A percentile compares a stretch with the other conserved stretches of the same genome.
Evolutionary conservation across 2,888 invertebrate genomes (phyloP).

Genomic region (Amiota minor): DNA sequence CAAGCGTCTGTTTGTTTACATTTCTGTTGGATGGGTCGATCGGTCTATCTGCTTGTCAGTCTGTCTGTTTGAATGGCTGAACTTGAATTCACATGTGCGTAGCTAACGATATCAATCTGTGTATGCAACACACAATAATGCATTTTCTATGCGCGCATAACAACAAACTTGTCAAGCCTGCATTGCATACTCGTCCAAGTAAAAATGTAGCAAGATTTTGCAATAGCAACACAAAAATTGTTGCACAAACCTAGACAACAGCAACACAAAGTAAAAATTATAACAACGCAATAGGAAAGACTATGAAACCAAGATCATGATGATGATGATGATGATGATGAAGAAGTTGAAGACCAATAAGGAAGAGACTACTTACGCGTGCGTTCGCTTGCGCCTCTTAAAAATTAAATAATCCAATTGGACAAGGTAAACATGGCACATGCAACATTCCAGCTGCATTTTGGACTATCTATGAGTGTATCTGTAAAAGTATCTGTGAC

Average conservation of each 20-base stretch:
- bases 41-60: no score
- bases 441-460: conserved; percentile 27
- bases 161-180: conserved; percentile 7
- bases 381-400: conserved; percentile 27
- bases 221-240: conserved; percentile 9
- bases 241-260: conserved; percentile 27
- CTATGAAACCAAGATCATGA: neutral
- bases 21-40: no score
- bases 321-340: neutral
- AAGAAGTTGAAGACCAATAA: neutral
- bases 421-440: conserved; percentile 28
- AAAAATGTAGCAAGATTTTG: conserved; percentile 10
- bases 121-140: neutral
- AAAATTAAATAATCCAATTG: conserved; percentile 60
- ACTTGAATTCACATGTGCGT: neutral
- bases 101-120: conserved; percentile 24
- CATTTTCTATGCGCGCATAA: neutral
- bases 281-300: conserved; percentile 40
- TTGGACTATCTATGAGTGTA: neutral
- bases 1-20: no score
- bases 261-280: conserved; percentile 52
- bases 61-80: no score
- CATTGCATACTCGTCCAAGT: neutral
- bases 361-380: conserved; percentile 9
- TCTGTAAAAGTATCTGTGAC: neutral